Percentiles rank a stretch among this genome's conserved stretches.
These are phyloP conservation scores for Itoplectis maculator DNA, from an alignment of 2,888 invertebrate species.

Conservation along the genomic window DNA sequence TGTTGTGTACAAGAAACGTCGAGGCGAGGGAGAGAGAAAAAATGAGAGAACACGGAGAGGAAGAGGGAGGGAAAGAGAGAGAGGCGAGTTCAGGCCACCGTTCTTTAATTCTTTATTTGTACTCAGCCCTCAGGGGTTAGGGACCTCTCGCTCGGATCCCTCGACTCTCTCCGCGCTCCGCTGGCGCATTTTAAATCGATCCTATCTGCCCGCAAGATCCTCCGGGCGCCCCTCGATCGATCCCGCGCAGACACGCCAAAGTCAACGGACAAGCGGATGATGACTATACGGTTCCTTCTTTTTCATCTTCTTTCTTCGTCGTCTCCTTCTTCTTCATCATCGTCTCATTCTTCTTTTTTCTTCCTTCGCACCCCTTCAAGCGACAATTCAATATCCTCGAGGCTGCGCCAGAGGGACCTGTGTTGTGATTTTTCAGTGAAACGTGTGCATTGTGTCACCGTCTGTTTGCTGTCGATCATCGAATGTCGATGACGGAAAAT, in stretches of 20 bases:
- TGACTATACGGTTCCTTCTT: constrained; percentile 40
- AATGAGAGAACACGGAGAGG: neutral
- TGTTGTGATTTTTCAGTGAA: neutral
- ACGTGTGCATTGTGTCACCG: too few species aligned
- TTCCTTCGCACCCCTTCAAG: constrained; percentile 33
- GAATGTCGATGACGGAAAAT: too few species aligned
- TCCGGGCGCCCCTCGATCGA: constrained; percentile 57
- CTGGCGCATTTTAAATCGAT: constrained; percentile 75
- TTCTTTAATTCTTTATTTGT: constrained; percentile 77
- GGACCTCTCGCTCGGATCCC: constrained; percentile 74
- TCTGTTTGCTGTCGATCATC: too few species aligned
- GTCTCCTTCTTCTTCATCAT: neutral
- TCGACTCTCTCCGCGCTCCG: constrained; percentile 46
- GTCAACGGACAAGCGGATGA: constrained; percentile 64
- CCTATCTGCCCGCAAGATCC: constrained; percentile 63
- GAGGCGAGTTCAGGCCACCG: constrained; percentile 53
- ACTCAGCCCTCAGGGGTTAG: constrained; percentile 79
- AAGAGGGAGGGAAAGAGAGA: neutral
- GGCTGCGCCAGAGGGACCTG: neutral
- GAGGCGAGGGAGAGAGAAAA: neutral
- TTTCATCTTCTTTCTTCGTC: neutral
- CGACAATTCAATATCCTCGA: constrained; percentile 52
- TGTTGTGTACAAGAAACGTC: constrained; percentile 6
- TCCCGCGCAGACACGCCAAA: constrained; percentile 37
- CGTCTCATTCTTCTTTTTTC: constrained; percentile 1